A percentile compares a stretch with the other conserved stretches of the same genome.
Evolutionary conservation across 2,797 vertebrate genomes (phyloP).

Genomic region (Clarias laeviceps): DNA sequence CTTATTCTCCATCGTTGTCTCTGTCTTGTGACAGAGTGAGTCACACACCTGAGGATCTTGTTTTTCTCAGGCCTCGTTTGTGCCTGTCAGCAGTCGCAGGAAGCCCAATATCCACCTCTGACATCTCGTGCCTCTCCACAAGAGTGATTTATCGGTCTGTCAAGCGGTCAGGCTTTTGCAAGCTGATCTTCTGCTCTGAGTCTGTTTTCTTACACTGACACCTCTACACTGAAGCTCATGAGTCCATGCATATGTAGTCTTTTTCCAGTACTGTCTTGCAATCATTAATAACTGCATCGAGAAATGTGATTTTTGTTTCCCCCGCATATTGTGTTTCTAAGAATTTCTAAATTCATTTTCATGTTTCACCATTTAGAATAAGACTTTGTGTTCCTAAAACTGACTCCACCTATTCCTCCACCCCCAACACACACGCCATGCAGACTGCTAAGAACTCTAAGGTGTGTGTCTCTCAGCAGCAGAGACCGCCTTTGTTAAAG

Average conservation of each 20-base stretch:
- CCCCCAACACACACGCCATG: not conserved
- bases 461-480: slow-evolving; percentile 66
- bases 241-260: not conserved
- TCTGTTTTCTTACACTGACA: slow-evolving; percentile 2
- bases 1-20: not conserved
- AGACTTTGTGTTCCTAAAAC: slow-evolving; percentile 6
- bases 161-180: slow-evolving; percentile 53
- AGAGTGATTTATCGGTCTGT: slow-evolving; percentile 67
- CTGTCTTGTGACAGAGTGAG: slow-evolving; percentile 52
- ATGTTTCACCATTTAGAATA: not conserved
- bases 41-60: slow-evolving; percentile 66
- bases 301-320: not conserved
- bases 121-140: slow-evolving; percentile 39
- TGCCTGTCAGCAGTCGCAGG: slow-evolving; percentile 74
- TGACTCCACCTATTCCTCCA: not conserved
- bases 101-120: slow-evolving; percentile 64
- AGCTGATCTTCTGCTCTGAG: slow-evolving; percentile 15
- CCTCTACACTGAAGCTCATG: not conserved
- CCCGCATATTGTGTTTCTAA: not conserved
- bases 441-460: slow-evolving; percentile 49
- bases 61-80: slow-evolving; percentile 66
- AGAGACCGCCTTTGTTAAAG: slow-evolving; percentile 41
- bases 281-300: not conserved
- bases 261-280: not conserved
- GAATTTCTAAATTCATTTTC: not conserved